Conservation (phyloP, 1,140 invertebrate species). For the Papilio aristodemus region DNA sequence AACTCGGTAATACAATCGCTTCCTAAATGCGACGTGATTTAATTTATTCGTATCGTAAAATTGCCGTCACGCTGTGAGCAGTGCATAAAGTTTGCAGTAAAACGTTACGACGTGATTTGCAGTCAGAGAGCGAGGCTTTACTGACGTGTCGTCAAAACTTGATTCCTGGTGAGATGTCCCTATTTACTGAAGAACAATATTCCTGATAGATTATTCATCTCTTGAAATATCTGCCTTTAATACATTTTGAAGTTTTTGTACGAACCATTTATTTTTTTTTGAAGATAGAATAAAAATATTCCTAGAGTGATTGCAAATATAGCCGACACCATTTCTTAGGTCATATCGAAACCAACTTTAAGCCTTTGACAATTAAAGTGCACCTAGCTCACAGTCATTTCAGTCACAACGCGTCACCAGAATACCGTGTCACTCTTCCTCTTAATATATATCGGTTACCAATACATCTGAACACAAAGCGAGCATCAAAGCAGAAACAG, state of each 20-base stretch:
- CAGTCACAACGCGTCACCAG: no score
- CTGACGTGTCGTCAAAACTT: conserved; percentile 7
- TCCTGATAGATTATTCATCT: not conserved
- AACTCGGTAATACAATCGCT: not conserved
- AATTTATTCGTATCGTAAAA: conserved; percentile 9
- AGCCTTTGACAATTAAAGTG: no score
- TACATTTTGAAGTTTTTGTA: no score
- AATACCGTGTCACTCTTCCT: no score
- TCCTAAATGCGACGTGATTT: not conserved
- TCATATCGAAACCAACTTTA: no score
- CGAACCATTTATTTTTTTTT: no score
- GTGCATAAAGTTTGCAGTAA: conserved; percentile 17
- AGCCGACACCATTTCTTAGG: no score
- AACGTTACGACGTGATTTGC: conserved; percentile 15
- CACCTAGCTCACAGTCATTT: no score
- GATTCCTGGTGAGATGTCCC: not conserved
- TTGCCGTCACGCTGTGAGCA: not conserved
- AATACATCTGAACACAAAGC: conserved; percentile 28
- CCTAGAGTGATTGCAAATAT: no score
- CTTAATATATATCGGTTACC: not conserved
- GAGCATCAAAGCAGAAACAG: conserved; percentile 41
- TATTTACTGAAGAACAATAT: conserved; percentile 7
- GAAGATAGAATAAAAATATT: no score
- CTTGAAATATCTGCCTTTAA: no score
- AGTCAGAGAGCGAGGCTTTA: not conserved